A percentile compares a stretch with the other conserved stretches of the same genome.
phyloP scores from a whole-genome alignment of 1,140 invertebrate species.

The Macrobrachium rosenbergii region DNA sequence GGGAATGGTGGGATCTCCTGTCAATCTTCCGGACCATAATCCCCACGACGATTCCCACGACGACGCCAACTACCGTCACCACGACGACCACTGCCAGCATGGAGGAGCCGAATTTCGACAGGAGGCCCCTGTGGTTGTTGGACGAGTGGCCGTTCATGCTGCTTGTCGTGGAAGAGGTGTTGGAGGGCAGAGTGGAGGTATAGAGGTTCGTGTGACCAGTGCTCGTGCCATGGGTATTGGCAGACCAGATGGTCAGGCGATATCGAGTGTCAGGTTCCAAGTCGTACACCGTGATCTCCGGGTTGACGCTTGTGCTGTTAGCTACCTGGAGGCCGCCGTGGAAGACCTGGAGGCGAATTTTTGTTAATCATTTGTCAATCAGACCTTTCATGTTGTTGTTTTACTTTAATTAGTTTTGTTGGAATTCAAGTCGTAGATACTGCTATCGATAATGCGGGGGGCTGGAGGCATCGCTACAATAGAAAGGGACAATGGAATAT shows the following conservation, averaged over 20 bases:
- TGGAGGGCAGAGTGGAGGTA: constrained; percentile 32
- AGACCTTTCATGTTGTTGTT: too few relatives aligned
- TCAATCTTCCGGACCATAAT: constrained; percentile 27
- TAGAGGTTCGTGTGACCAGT: constrained; percentile 10
- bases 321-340: background rate
- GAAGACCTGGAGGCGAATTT: constrained; percentile 19
- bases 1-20: background rate
- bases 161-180: constrained; percentile 15
- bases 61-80: constrained; percentile 38
- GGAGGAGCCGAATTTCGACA: constrained; percentile 24
- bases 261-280: constrained; percentile 27
- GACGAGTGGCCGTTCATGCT: constrained; percentile 48
- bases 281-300: constrained; percentile 29
- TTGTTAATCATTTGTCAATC: too few relatives aligned
- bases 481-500: too few relatives aligned
- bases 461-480: too few relatives aligned
- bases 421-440: too few relatives aligned
- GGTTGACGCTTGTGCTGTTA: constrained; percentile 39
- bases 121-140: constrained; percentile 9
- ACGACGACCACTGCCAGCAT: constrained; percentile 43
- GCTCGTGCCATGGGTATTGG: constrained; percentile 53
- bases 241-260: constrained; percentile 46
- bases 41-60: constrained; percentile 41
- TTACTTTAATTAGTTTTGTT: too few relatives aligned
- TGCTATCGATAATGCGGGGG: too few relatives aligned